phyloP scores from a whole-genome alignment of 2,888 invertebrate species.

The Acheta domesticus region DNA sequence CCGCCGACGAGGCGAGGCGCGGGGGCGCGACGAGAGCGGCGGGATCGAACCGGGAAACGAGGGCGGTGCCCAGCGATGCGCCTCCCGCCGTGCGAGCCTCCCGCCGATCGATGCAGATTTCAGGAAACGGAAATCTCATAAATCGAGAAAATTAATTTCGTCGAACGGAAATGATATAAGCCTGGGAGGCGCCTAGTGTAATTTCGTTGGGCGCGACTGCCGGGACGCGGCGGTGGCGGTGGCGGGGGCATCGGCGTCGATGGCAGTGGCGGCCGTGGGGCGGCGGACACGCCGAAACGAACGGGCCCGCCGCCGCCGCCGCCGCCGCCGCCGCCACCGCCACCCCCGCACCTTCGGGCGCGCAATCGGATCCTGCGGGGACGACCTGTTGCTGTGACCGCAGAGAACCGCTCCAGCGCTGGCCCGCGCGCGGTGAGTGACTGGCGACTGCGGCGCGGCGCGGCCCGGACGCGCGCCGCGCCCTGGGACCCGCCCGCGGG shows the following conservation, averaged over 20 bases:
- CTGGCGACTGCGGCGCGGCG: neutral
- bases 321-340: neutral
- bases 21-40: neutral
- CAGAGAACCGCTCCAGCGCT: neutral
- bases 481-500: neutral
- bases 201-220: neutral
- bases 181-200: neutral
- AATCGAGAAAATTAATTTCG: slow-evolving; percentile 18
- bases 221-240: neutral
- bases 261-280: neutral
- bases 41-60: neutral
- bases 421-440: neutral
- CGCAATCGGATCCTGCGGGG: neutral
- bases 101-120: neutral
- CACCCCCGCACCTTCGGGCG: neutral
- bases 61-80: neutral
- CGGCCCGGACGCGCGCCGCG: neutral
- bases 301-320: neutral
- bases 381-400: slow-evolving; percentile 18
- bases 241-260: neutral
- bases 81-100: neutral
- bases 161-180: neutral
- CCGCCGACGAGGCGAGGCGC: no score
- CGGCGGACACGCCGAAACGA: neutral
- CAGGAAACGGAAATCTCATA: slow-evolving; percentile 18